Evolutionary conservation across 2,797 vertebrate species (phyloP).

Genomic region (Moxostoma hubbsi): DNA sequence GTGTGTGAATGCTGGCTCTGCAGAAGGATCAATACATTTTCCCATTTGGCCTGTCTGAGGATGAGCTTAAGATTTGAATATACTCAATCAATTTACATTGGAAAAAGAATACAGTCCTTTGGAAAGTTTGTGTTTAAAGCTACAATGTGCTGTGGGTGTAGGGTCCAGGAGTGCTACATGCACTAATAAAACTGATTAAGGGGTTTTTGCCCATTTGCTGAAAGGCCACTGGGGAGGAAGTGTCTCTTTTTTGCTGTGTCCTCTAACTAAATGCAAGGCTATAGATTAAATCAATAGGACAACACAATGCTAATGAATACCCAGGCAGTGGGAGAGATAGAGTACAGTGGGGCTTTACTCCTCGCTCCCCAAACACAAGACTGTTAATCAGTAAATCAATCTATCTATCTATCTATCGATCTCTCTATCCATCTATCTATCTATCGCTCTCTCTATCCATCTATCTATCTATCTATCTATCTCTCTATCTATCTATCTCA

Average conservation of each 20-base stretch:
- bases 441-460: neutral
- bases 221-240: constrained; percentile 44
- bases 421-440: neutral
- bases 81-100: constrained; percentile 39
- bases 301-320: constrained; percentile 42
- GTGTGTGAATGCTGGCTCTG: constrained; percentile 15
- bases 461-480: neutral
- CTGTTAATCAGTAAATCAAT: constrained; percentile 3
- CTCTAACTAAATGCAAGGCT: constrained; percentile 47
- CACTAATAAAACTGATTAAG: constrained; percentile 24
- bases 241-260: constrained; percentile 47
- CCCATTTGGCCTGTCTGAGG: constrained; percentile 35
- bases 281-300: constrained; percentile 44
- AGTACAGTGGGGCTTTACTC: constrained; percentile 40
- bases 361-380: constrained; percentile 33
- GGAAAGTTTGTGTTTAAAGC: constrained; percentile 25
- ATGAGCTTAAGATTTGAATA: constrained; percentile 40
- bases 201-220: constrained; percentile 31
- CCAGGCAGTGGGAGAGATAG: constrained; percentile 20
- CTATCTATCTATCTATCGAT: neutral
- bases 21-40: constrained; percentile 38
- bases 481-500: neutral
- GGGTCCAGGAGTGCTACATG: constrained; percentile 16
- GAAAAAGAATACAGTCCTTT: constrained; percentile 25
- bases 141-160: constrained; percentile 21